These are phyloP conservation scores for Alsophila aescularia DNA, from an alignment of 2,888 invertebrate genomes.

Conservation along the genomic window DNA sequence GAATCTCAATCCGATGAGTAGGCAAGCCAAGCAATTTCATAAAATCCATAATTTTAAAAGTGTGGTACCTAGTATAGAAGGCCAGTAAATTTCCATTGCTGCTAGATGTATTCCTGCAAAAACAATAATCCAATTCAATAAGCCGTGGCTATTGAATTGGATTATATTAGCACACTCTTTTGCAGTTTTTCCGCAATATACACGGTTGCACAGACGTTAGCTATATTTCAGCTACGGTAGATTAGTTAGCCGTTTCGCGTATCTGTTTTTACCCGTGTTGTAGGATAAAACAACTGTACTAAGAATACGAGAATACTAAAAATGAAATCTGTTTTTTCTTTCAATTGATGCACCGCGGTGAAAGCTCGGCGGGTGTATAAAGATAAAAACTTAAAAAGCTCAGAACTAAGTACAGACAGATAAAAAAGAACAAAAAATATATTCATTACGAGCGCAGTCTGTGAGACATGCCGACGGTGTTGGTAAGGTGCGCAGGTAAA, in stretches of 20 bases:
- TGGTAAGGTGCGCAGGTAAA: conserved; percentile 38
- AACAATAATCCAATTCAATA: conserved; percentile 5
- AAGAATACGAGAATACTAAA: conserved; percentile 2
- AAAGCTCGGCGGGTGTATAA: conserved; percentile 40
- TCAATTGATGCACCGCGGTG: conserved; percentile 28
- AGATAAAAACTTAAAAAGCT: conserved; percentile 44
- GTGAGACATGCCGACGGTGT: conserved; percentile 46
- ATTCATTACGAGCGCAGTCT: conserved; percentile 51
- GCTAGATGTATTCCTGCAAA: not conserved
- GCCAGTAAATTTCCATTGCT: too few relatives aligned
- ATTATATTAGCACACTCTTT: not conserved
- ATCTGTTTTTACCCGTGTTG: not conserved
- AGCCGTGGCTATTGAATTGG: not conserved
- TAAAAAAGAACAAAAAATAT: conserved; percentile 53
- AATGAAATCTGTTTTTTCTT: conserved; percentile 8
- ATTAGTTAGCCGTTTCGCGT: conserved; percentile 22
- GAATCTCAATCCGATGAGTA: too few relatives aligned
- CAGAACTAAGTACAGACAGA: conserved; percentile 47
- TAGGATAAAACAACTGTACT: not conserved
- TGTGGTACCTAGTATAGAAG: too few relatives aligned
- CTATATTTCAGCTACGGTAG: conserved; percentile 23
- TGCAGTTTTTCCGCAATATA: not conserved
- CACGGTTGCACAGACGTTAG: not conserved
- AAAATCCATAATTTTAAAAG: too few relatives aligned
- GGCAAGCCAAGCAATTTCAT: too few relatives aligned